These are phyloP conservation scores for Lithophane ornitopus DNA, from an alignment of 2,888 invertebrate genomes.

Conservation along the genomic window DNA sequence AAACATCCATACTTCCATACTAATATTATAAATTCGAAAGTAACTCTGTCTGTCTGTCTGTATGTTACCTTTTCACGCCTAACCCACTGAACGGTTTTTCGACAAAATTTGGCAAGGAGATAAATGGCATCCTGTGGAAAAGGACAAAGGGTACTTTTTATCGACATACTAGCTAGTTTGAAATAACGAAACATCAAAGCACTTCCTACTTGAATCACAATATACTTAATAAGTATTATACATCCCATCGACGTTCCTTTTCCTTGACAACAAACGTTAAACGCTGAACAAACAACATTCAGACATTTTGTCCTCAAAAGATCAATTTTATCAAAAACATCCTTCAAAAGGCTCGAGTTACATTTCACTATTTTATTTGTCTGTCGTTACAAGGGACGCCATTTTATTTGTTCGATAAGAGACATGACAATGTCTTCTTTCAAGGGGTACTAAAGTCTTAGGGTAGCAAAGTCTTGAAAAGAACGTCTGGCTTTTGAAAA, in stretches of 20 bases:
- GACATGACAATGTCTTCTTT: conserved; percentile 39
- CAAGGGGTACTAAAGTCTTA: conserved; percentile 14
- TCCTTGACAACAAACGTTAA: conserved; percentile 12
- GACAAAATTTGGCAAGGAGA: too few relatives aligned
- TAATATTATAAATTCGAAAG: too few relatives aligned
- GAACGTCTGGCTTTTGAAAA: conserved; percentile 20
- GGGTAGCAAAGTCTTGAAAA: conserved; percentile 42
- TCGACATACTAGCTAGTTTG: background rate
- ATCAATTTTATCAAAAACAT: conserved; percentile 28
- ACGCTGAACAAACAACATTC: conserved; percentile 35
- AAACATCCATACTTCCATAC: too few relatives aligned
- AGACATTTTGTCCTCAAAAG: conserved; percentile 30
- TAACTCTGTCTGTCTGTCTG: too few relatives aligned
- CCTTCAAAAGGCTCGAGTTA: conserved; percentile 21
- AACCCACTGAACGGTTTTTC: too few relatives aligned
- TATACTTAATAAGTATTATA: background rate
- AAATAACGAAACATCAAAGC: background rate
- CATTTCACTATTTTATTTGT: conserved; percentile 31
- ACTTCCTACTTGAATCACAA: background rate
- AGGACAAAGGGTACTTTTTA: too few relatives aligned
- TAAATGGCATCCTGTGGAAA: too few relatives aligned
- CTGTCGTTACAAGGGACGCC: conserved; percentile 26
- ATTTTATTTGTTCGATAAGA: conserved; percentile 43
- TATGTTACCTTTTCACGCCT: too few relatives aligned
- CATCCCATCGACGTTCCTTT: background rate